Evolutionary conservation across 2,888 invertebrate genomes (phyloP).

Genomic region (Pasiphila rectangulata): DNA sequence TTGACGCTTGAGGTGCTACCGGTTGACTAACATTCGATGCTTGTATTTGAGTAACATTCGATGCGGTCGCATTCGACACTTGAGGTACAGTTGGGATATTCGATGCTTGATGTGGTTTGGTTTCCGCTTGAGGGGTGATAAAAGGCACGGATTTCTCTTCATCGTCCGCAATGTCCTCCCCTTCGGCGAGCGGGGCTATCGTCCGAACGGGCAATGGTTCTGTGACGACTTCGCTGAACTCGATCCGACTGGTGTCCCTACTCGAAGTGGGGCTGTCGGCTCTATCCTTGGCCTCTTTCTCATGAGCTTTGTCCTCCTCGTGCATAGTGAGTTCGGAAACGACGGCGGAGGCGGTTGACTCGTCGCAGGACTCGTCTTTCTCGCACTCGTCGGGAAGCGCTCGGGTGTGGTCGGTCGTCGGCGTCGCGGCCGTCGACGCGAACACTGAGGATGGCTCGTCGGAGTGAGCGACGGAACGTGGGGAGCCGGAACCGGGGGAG

Average conservation of each 20-base stretch:
- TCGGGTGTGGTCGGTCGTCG: constrained; percentile 51
- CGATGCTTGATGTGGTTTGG: constrained; percentile 1
- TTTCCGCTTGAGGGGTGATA: neutral
- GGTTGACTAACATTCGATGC: neutral
- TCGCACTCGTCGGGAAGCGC: constrained; percentile 28
- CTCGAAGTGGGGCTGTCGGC: constrained; percentile 49
- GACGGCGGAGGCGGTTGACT: constrained; percentile 41
- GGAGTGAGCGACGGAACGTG: constrained; percentile 60
- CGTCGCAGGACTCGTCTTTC: constrained; percentile 39
- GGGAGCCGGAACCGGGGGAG: constrained; percentile 57
- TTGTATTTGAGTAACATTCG: constrained; percentile 12
- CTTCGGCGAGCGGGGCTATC: constrained; percentile 81
- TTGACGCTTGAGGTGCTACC: constrained; percentile 37
- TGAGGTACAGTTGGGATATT: constrained; percentile 1
- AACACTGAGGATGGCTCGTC: constrained; percentile 74
- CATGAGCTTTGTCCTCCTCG: constrained; percentile 19
- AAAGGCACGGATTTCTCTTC: constrained; percentile 75
- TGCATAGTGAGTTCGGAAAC: constrained; percentile 38
- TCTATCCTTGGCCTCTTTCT: no score
- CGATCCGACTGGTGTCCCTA: constrained; percentile 35
- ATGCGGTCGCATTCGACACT: neutral
- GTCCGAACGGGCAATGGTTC: constrained; percentile 36
- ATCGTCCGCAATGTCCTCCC: constrained; percentile 86
- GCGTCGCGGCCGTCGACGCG: constrained; percentile 68
- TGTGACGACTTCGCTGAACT: constrained; percentile 47